These are phyloP conservation scores for Synchiropus splendidus DNA, from an alignment of 2,113 vertebrate genomes.

Conservation along the genomic window DNA sequence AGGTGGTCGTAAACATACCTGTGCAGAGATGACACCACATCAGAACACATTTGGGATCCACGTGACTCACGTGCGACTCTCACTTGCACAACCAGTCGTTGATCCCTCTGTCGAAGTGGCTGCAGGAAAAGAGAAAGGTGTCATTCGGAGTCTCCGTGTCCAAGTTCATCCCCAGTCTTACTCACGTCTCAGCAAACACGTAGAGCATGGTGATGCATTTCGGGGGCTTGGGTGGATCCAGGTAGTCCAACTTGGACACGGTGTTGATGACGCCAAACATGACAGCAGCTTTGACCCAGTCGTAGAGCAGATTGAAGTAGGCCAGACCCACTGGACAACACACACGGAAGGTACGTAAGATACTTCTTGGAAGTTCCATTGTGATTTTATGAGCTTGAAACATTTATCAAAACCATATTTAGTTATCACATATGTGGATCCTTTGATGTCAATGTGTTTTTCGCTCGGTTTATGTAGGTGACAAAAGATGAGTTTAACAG, in stretches of 20 bases:
- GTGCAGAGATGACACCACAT: not conserved
- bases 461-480: too few species aligned
- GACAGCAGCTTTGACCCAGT: conserved; percentile 91
- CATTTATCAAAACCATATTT: too few species aligned
- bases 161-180: conserved; percentile 2
- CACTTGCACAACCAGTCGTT: conserved; percentile 98
- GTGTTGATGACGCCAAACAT: conserved; percentile 90
- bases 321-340: conserved; percentile 77
- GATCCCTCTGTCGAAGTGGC: conserved; percentile 93
- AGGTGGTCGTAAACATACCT: conserved; percentile 88
- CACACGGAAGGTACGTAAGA: too few species aligned
- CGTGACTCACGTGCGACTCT: conserved; percentile 11
- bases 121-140: conserved; percentile 33
- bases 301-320: conserved; percentile 88
- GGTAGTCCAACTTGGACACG: conserved; percentile 79
- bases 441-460: too few species aligned
- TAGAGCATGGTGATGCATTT: conserved; percentile 96
- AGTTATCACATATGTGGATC: too few species aligned
- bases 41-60: conserved; percentile 1
- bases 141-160: not conserved
- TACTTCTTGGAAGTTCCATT: too few species aligned
- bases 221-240: conserved; percentile 84
- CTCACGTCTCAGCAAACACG: conserved; percentile 89
- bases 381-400: too few species aligned
- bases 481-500: too few species aligned